Evolutionary conservation across 2,797 vertebrate species (phyloP), one percentile per base, ranked within the genome.

Genomic region (Labroides dimidiatus): DNA sequence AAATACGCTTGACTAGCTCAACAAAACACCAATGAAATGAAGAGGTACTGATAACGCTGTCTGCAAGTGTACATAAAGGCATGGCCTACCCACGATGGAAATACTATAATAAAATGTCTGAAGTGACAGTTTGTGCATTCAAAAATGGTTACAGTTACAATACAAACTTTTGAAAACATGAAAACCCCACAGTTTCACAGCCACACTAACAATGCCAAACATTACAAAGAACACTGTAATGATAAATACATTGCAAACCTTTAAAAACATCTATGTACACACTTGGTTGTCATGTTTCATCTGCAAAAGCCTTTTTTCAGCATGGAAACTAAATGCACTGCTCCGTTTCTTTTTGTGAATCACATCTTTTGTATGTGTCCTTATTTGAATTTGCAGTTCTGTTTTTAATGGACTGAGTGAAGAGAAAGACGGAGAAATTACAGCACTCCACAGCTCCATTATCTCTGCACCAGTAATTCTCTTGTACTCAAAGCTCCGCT

Each of bases 131-230:
- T 54, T 58, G 24, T 54, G 20, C 42, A 67, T 48, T 45, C 19
- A n/a, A 36, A 52, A 30, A 51, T 59, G 13, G 15, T 50, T 19
- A 67, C 44, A 72, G 6, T 21, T 12, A 48, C 51, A 39, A 48
- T 43, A 74, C 17, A 71, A 60, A 41, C 48, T 9, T 10, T 33
- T 23, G 72, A 17, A 81, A 67, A 65, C n/a, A 69, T 14, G 10
- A 63, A 58, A 72, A 80, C 24, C 23, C 16, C 1, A 45, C 27
- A 21, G 43, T 56, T 65, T 20, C 19, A 59, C 37, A 63, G 30
- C 21, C 27, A 60, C 23, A 64, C 51, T 19, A 68, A 53, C 6
- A 51, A 64, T 24, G 55, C 20, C 56, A 27, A 62, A 62, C 16
- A 37, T 47, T 60, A 54, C 56, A 65, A 39, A 10, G 14, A 66